Evolutionary conservation across 1,140 invertebrate species (phyloP), one percentile per base, ranked within the genome.

Genomic region (Drosophila nikananu): DNA sequence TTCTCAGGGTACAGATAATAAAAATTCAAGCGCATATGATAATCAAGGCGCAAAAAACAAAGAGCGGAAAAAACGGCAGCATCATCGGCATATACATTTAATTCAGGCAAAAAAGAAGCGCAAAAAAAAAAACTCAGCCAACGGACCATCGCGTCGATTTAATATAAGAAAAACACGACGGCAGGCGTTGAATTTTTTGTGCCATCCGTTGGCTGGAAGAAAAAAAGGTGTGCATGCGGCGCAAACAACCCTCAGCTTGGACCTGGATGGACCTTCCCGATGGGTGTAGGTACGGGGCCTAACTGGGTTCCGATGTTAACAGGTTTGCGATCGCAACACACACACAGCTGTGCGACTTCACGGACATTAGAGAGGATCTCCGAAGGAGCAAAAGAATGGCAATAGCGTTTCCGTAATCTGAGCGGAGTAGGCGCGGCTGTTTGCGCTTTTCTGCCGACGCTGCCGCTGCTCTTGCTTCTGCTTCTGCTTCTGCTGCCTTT

Each of bases 1-100:
- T 92, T 92, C 91, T 92, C 91, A 92, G 90, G 90, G 90, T 92
- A 91, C 84, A 86, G 86, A 91, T 91, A 91, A 91, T 91, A 91
- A 91, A 91, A 91, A 91, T 91, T 90, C 90, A 91, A 91, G 84
- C 89, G 90, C 81, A 81, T 86, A 90, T 91, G 89, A 91, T 91
- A 91, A 91, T 91, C 89, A 91, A 90, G 80, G 80, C 41, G 63
- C 63, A 72, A 77, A 77, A 77, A 87, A 80, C 42, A 81, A 80
- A 71, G 83, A 76, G 51, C 41, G 74, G 79, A 83, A 83, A 79
- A 87, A 78, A 81, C 77, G 77, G 37, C 81, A 70, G 74, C 70
- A 39, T 70, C 70, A 59, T 46, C 66, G 59, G 73, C 72, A 68
- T 77, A 66, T 77, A 89, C 77, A 89, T 87, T 91, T 92, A 92